Conservation (phyloP, 2,888 invertebrate species). For the Lycia hirtaria region DNA sequence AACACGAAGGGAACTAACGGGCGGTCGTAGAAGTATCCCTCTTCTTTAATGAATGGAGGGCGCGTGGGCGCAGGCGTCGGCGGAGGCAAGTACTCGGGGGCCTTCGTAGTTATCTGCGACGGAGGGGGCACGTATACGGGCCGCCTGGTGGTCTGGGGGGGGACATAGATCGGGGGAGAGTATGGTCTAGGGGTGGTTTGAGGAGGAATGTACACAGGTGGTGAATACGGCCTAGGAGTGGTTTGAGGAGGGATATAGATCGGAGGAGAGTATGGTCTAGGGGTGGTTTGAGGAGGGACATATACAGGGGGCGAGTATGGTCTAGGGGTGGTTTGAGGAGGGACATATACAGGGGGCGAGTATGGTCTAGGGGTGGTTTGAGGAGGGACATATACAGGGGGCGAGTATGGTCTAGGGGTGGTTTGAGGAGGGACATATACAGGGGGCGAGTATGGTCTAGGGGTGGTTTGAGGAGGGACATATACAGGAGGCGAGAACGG, state of each 20-base stretch:
- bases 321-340: slow-evolving; percentile 29
- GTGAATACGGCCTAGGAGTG: slow-evolving; percentile 35
- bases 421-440: slow-evolving; percentile 45
- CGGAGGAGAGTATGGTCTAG: slow-evolving; percentile 37
- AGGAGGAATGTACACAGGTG: slow-evolving; percentile 33
- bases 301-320: slow-evolving; percentile 39
- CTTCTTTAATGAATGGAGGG: slow-evolving; percentile 67
- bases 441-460: slow-evolving; percentile 37
- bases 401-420: slow-evolving; percentile 33
- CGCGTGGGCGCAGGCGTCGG: slow-evolving; percentile 61
- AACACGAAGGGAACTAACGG: slow-evolving; percentile 76
- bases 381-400: slow-evolving; percentile 33
- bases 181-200: slow-evolving; percentile 35
- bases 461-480: slow-evolving; percentile 40
- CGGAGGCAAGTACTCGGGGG: slow-evolving; percentile 48
- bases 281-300: slow-evolving; percentile 41
- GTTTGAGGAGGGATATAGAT: slow-evolving; percentile 46
- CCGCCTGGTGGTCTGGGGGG: slow-evolving; percentile 40
- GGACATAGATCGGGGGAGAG: slow-evolving; percentile 40
- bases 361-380: slow-evolving; percentile 34
- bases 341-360: slow-evolving; percentile 34
- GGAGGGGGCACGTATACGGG: slow-evolving; percentile 48
- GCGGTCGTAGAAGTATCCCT: slow-evolving; percentile 78
- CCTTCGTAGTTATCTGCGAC: slow-evolving; percentile 41
- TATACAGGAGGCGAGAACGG: slow-evolving; percentile 38